These are phyloP conservation scores for Danionella cerebrum DNA, from an alignment of 2,113 vertebrate genomes.

Conservation along the genomic window DNA sequence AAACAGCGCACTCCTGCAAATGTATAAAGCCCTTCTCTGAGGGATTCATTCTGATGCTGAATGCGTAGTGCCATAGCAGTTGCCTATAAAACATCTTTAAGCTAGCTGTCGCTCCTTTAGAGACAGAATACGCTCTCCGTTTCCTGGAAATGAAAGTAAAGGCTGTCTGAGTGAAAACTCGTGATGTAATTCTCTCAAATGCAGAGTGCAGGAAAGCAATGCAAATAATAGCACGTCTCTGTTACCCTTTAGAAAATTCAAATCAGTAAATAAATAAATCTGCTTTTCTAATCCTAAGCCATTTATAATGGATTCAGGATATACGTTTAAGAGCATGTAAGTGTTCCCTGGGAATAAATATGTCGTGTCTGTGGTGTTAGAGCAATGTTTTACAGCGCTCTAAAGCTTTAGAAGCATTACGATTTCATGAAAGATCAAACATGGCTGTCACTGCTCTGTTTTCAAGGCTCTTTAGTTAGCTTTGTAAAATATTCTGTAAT, in stretches of 20 bases:
- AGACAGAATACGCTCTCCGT: constrained; percentile 41
- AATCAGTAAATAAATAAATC: too few relatives aligned
- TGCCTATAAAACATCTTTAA: constrained; percentile 45
- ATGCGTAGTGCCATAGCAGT: constrained; percentile 47
- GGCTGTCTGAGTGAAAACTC: neutral
- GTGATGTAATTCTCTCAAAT: constrained; percentile 18
- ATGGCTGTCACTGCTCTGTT: too few relatives aligned
- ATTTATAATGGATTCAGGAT: neutral
- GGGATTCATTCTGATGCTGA: constrained; percentile 59
- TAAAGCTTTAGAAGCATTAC: too few relatives aligned
- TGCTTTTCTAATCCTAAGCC: neutral
- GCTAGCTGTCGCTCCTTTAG: constrained; percentile 47
- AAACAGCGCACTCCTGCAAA: constrained; percentile 57
- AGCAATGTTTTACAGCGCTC: neutral
- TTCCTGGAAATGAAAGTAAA: constrained; percentile 35
- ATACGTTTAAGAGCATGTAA: neutral
- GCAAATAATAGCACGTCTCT: neutral
- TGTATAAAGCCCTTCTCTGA: constrained; percentile 60
- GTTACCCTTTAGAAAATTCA: neutral
- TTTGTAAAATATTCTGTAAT: too few relatives aligned
- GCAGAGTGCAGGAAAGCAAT: neutral
- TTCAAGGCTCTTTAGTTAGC: neutral
- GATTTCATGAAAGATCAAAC: too few relatives aligned
- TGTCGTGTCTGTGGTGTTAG: neutral
- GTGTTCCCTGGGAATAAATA: neutral